These are phyloP conservation scores for Cremastinae sp. DNA, from an alignment of 2,888 invertebrate species.

Conservation along the genomic window DNA sequence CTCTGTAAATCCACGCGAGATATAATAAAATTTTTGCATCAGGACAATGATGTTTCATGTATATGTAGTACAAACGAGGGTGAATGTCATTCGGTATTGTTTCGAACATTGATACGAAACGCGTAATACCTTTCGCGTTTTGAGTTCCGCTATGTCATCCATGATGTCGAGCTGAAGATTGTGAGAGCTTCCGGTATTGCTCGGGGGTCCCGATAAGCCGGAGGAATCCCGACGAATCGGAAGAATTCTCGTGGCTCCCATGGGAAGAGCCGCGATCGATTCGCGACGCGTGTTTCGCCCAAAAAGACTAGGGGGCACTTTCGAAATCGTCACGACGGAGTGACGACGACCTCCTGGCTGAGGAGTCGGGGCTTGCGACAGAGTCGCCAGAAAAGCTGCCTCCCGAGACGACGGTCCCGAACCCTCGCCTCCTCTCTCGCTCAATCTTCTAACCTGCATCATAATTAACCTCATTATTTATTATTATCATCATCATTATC, in stretches of 20 bases:
- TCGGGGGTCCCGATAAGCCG: slow-evolving; percentile 85
- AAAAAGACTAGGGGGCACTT: slow-evolving; percentile 89
- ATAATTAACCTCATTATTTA: too few relatives aligned
- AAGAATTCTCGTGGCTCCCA: slow-evolving; percentile 81
- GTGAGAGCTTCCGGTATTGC: slow-evolving; percentile 90
- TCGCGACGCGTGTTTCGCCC: slow-evolving; percentile 88
- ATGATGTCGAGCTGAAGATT: slow-evolving; percentile 93
- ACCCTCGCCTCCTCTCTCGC: slow-evolving; percentile 89
- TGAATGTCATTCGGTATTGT: neutral
- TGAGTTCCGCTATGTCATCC: slow-evolving; percentile 89
- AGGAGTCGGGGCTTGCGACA: slow-evolving; percentile 88
- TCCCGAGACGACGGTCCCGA: slow-evolving; percentile 89
- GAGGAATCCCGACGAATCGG: slow-evolving; percentile 80
- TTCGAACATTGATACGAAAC: neutral
- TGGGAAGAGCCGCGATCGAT: slow-evolving; percentile 90
- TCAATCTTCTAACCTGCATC: slow-evolving; percentile 90
- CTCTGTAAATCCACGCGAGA: too few relatives aligned
- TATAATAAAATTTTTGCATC: too few relatives aligned
- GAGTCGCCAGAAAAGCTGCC: slow-evolving; percentile 91
- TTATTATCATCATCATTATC: neutral
- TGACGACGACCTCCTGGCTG: slow-evolving; percentile 90
- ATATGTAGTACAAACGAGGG: too few relatives aligned
- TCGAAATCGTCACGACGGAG: slow-evolving; percentile 93
- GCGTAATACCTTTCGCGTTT: slow-evolving; percentile 84
- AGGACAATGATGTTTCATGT: too few relatives aligned